Evolutionary conservation across 2,888 invertebrate species (phyloP).

Genomic region (Dryadula phaetusa): DNA sequence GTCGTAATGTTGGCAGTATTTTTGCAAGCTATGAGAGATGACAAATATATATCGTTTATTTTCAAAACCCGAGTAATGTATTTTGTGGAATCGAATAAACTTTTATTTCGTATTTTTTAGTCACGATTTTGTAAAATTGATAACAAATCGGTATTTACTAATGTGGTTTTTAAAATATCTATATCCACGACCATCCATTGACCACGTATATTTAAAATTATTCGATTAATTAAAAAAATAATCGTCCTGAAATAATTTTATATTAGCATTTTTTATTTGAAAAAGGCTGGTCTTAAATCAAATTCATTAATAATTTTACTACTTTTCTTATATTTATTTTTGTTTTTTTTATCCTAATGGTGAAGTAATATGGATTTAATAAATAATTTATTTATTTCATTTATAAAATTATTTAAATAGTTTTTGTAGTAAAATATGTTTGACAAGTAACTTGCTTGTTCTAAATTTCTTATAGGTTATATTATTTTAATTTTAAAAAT

Average conservation of each 20-base stretch:
- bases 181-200: neutral
- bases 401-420: no score
- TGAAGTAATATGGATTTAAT: no score
- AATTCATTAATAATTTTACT: neutral
- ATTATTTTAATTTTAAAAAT: neutral
- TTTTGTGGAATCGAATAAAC: conserved; percentile 3
- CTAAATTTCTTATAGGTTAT: neutral
- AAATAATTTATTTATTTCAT: no score
- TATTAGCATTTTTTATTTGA: neutral
- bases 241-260: no score
- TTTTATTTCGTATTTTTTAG: neutral
- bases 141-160: conserved; percentile 2
- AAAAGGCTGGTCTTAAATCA: neutral
- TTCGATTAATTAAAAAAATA: no score
- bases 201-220: neutral
- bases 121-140: conserved; percentile 5
- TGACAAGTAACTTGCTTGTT: neutral
- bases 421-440: no score
- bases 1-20: neutral
- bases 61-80: neutral
- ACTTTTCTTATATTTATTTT: no score
- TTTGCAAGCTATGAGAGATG: neutral
- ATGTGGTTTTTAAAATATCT: neutral
- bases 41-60: neutral
- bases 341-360: no score